Conservation (phyloP, 1,140 invertebrate genomes). For the Teleopsis dalmanni region DNA sequence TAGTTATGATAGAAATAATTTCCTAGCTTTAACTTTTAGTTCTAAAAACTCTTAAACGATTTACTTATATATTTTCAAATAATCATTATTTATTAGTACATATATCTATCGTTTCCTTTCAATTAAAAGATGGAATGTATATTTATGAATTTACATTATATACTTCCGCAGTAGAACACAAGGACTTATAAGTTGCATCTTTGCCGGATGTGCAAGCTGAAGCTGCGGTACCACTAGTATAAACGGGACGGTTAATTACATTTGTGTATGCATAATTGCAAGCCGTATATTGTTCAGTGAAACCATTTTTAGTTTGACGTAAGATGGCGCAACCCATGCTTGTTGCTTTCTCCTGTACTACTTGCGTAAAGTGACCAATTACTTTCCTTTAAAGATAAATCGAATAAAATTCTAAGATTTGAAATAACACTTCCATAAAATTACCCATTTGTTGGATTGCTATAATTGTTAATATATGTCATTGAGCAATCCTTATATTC, state of each 20-base stretch:
- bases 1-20: no score
- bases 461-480: conserved; percentile 6
- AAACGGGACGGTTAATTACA: conserved; percentile 1
- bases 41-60: no score
- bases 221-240: neutral
- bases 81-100: no score
- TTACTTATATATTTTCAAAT: no score
- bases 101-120: no score
- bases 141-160: conserved; percentile 1
- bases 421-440: neutral
- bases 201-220: neutral
- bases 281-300: neutral
- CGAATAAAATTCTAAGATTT: neutral
- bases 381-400: neutral
- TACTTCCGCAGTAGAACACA: conserved; percentile 1
- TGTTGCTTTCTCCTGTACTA: conserved; percentile 6
- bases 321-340: conserved; percentile 8
- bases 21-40: no score
- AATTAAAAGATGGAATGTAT: no score
- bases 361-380: conserved; percentile 6
- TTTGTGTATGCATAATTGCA: conserved; percentile 12
- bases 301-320: neutral
- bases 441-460: neutral
- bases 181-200: neutral
- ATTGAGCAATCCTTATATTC: conserved; percentile 5